Evolutionary conservation across 2,888 invertebrate species (phyloP), one percentile per base, ranked within the genome.

Genomic region (Nephrocerus scutellatus): DNA sequence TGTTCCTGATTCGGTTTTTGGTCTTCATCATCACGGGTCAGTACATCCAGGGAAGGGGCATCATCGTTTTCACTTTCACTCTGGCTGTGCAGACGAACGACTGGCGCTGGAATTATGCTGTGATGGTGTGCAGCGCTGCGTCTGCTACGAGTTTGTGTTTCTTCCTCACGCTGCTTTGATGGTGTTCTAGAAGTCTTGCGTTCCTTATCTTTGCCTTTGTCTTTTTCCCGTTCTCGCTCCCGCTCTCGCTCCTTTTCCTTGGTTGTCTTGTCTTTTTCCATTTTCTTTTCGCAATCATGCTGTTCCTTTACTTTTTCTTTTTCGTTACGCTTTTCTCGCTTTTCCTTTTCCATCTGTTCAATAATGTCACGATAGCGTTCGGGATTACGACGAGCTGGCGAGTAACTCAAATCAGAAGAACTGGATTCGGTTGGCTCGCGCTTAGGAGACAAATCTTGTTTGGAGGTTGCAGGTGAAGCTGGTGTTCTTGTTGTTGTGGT

Each of bases 331-430:
- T 72, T 70, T n/a, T 44, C 39, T 49, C 72, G 71, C 47, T 74
- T 75, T 53, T 74, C 74, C 43, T 73, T 75, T 2, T 75, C 74
- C 28, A 74, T 56, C 44, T 70, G 72, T 35, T 77, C 76, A 22
- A 80, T 67, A 26, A 80, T 76, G 44, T 82, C 81, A 18, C 72
- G 73, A 57, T 82, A 82, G 2, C 80, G 72, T 52, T 82, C 82
- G 0, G 82, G 80, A 62, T 80, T 75, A 12, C 78, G 72, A 3
- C 77, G 71, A 0, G 80, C 77, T 0, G 82, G 82, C 0, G 82
- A 82, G 53, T 82, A 82, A 51, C 81, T 82, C 33, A 82, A 63
- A 38, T 74, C 73, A 12, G 70, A 71, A 7, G 66, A 65, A 3
- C 70, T 70, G 32, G 64, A 65, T 16, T 66, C 63, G 2, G 43